phyloP scores from a whole-genome alignment of 2,113 vertebrate species.

The Syngnathus typhle region DNA sequence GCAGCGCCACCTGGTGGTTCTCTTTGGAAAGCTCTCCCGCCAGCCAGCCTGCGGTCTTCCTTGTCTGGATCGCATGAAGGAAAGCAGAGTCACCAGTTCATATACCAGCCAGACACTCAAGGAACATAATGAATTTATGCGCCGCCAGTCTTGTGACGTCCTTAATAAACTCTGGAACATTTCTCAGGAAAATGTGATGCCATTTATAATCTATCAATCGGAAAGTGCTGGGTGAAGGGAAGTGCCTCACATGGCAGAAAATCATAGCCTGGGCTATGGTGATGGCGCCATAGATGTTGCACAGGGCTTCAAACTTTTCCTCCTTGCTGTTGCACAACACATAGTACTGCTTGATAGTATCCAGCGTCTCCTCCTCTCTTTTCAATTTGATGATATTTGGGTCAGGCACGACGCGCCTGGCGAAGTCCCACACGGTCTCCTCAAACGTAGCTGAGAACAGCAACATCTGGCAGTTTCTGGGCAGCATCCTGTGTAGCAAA shows the following conservation, averaged over 20 bases:
- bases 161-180: neutral
- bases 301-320: conserved; percentile 93
- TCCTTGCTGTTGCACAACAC: conserved; percentile 85
- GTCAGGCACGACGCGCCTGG: conserved; percentile 89
- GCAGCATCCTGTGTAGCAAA: conserved; percentile 77
- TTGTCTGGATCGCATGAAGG: conserved; percentile 71
- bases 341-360: conserved; percentile 97
- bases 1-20: conserved; percentile 91
- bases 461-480: conserved; percentile 91
- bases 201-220: neutral
- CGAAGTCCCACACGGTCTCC: conserved; percentile 91
- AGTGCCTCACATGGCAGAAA: conserved; percentile 88
- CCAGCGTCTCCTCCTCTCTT: conserved; percentile 91
- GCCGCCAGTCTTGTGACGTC: neutral
- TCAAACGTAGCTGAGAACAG: conserved; percentile 97
- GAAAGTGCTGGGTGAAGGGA: neutral
- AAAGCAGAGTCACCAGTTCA: neutral
- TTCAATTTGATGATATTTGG: conserved; percentile 96
- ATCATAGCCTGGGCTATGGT: conserved; percentile 95
- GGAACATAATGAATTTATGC: neutral
- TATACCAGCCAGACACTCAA: neutral
- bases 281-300: conserved; percentile 89
- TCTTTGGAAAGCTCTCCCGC: conserved; percentile 90
- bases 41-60: conserved; percentile 90
- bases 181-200: neutral